phyloP scores from a whole-genome alignment of 2,888 invertebrate genomes.

The Netelia melanura region DNA sequence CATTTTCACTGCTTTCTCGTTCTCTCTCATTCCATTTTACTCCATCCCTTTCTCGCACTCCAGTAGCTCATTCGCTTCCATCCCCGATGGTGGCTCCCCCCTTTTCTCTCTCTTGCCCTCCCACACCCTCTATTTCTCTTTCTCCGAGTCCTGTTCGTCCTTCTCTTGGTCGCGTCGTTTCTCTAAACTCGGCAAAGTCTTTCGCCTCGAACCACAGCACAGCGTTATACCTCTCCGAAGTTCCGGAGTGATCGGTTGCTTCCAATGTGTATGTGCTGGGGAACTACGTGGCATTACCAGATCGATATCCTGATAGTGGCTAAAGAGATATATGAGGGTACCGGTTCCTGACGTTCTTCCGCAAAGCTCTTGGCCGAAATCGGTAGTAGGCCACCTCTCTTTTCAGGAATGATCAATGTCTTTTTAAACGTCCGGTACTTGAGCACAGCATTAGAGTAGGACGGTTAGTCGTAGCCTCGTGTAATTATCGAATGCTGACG shows the following conservation, averaged over 20 bases:
- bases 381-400: neutral
- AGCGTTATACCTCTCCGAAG: conserved; percentile 45
- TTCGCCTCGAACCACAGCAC: conserved; percentile 35
- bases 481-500: no score
- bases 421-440: conserved; percentile 6
- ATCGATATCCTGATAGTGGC: conserved; percentile 60
- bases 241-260: conserved; percentile 56
- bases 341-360: conserved; percentile 36
- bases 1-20: conserved; percentile 48
- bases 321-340: conserved; percentile 30
- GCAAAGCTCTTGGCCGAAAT: conserved; percentile 4
- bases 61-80: conserved; percentile 36
- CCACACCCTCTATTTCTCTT: conserved; percentile 9
- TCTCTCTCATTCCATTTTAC: conserved; percentile 15
- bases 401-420: conserved; percentile 32
- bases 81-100: conserved; percentile 4
- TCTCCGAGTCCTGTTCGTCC: conserved; percentile 28
- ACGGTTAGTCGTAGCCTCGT: no score
- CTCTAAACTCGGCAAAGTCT: conserved; percentile 59
- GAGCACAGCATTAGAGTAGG: neutral
- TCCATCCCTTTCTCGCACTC: conserved; percentile 46
- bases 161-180: conserved; percentile 11
- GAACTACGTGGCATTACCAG: conserved; percentile 40
- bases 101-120: conserved; percentile 29
- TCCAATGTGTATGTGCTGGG: neutral